A percentile compares a stretch with the other conserved stretches of the same genome.
phyloP scores from a whole-genome alignment of 2,888 invertebrate genomes.

The Merodon equestris region DNA sequence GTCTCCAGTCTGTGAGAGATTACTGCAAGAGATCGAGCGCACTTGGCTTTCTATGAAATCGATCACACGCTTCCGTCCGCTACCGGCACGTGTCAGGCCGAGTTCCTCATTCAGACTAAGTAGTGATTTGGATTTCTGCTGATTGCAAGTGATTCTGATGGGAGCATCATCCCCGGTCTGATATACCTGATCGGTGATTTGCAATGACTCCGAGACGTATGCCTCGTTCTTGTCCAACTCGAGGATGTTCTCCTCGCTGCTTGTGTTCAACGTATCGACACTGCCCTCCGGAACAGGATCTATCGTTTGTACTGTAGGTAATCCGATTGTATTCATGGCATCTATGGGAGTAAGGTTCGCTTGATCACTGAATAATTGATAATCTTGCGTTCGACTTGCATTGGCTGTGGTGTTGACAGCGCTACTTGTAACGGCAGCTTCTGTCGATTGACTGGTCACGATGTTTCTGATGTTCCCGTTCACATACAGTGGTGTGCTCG shows the following conservation, averaged over 20 bases:
- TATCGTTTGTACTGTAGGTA: conserved; percentile 69
- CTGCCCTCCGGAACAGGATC: conserved; percentile 36
- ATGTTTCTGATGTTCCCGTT: conserved; percentile 73
- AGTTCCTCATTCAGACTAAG: conserved; percentile 52
- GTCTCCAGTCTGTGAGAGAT: conserved; percentile 59
- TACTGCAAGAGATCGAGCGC: conserved; percentile 71
- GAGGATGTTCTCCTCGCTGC: conserved; percentile 70
- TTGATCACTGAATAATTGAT: conserved; percentile 32
- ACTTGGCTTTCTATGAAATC: conserved; percentile 69
- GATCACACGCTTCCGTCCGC: conserved; percentile 50
- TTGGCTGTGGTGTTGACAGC: conserved; percentile 51
- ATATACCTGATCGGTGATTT: conserved; percentile 75
- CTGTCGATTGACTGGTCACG: conserved; percentile 15
- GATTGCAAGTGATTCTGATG: conserved; percentile 51
- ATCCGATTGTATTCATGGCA: conserved; percentile 77
- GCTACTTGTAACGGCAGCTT: conserved; percentile 32
- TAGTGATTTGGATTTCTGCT: conserved; percentile 70
- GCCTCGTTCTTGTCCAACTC: conserved; percentile 75
- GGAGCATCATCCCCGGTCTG: conserved; percentile 55
- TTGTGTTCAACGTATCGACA: conserved; percentile 53
- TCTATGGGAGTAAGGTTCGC: conserved; percentile 68
- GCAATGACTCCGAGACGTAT: conserved; percentile 77
- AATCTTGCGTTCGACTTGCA: conserved; percentile 32
- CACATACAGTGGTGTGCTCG: conserved; percentile 75
- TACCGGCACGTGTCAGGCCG: conserved; percentile 14